Percentiles rank a stretch among this genome's conserved stretches.
Evolutionary conservation across 1,140 invertebrate species (phyloP).

Genomic region (Tyrophagus putrescentiae): DNA sequence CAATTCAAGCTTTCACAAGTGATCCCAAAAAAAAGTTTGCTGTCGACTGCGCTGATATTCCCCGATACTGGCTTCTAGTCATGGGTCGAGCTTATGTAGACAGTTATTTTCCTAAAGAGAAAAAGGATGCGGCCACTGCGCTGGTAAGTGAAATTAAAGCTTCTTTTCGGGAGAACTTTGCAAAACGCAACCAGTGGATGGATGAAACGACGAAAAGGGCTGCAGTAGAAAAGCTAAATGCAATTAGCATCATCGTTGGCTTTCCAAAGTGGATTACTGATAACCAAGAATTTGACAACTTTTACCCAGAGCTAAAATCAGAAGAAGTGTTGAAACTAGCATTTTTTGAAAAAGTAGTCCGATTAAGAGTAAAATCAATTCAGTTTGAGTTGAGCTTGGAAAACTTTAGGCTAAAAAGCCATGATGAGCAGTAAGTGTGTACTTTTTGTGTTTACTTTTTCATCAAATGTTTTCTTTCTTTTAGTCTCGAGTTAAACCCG

Average conservation of each 20-base stretch:
- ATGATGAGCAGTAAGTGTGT: neutral
- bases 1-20: too few species aligned
- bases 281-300: neutral
- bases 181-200: too few species aligned
- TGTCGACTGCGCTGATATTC: too few species aligned
- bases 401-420: neutral
- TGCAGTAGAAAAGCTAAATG: too few species aligned
- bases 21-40: too few species aligned
- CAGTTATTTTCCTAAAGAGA: neutral
- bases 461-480: too few species aligned
- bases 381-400: neutral
- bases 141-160: conserved; percentile 29
- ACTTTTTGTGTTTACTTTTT: neutral
- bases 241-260: too few species aligned
- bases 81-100: conserved; percentile 12
- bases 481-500: too few species aligned
- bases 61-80: neutral
- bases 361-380: neutral
- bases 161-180: conserved; percentile 29
- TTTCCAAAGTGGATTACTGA: neutral
- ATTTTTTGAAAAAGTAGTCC: neutral
- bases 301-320: neutral
- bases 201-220: too few species aligned
- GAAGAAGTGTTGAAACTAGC: neutral
- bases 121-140: conserved; percentile 5